Evolutionary conservation across 2,113 vertebrate species (phyloP).

Genomic region (Charadrius vociferus): DNA sequence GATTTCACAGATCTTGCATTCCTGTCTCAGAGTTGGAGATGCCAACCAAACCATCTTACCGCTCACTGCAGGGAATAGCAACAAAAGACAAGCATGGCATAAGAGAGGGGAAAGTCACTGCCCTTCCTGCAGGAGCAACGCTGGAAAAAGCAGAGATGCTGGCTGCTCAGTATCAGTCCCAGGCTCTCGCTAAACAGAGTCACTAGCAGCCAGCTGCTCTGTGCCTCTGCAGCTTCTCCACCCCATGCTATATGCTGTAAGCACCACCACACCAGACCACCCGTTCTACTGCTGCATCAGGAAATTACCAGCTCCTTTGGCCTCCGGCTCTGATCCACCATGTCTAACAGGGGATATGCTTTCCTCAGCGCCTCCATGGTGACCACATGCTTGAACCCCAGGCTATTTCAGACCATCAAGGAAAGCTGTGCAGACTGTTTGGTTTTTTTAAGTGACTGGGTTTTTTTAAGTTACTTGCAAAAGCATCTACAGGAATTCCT

Average conservation of each 20-base stretch:
- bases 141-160: neutral
- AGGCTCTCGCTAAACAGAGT: neutral
- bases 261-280: neutral
- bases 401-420: slow-evolving; percentile 75
- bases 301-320: slow-evolving; percentile 83
- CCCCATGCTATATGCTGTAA: neutral
- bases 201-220: neutral
- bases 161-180: neutral
- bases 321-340: slow-evolving; percentile 90
- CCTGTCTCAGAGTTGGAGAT: neutral
- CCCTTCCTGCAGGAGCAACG: neutral
- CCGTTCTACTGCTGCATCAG: neutral
- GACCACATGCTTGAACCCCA: slow-evolving; percentile 89
- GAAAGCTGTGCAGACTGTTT: neutral
- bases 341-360: slow-evolving; percentile 89
- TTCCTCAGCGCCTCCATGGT: slow-evolving; percentile 88
- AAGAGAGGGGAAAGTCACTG: neutral
- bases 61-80: neutral
- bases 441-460: neutral
- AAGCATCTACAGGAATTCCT: neutral
- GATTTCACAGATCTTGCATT: neutral
- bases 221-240: neutral
- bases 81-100: neutral
- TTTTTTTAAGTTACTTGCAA: neutral
- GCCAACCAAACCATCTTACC: neutral